Base-by-base conservation (phyloP, 2,113 vertebrate species). In the pig (Sus scrofa) region DNA sequence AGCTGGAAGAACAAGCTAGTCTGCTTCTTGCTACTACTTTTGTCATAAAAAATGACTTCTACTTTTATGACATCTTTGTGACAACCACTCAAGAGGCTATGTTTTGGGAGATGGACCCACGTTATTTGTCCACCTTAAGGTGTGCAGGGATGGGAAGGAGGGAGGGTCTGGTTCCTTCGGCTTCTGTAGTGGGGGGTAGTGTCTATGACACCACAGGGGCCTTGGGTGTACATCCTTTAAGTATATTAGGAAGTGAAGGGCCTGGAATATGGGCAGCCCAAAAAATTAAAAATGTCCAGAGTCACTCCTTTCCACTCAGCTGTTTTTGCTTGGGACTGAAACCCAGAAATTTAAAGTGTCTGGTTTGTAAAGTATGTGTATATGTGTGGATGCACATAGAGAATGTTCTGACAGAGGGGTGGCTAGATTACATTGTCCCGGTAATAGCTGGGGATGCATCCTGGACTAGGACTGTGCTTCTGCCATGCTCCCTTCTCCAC, bases 61-160 rank as follows among this genome's bases (percentile, higher is more conserved):
- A 26, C 22, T 56, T 0, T 56, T 26, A 6, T 12, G 11, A 68
- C 1, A 67, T 81, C 24, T 84, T 52, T 63, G 30, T 73, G 71
- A 82, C 6, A 34, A 37, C 68, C 15, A 74, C 27, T 79, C 16
- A 73, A n/a, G 56, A 77, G n/a, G 67, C 27, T 37, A 56, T 13
- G 37, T 65, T 91, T 96, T 91, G 67, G 74, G 50, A 68, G 62
- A 63, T 4, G 70, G 50, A 39, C 24, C 3, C 15, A 93, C 63
- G 16, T 52, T 44, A 34, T 79, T 63, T 78, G 39, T 79, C 37
- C 26, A 44, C 6, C 6, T 82, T 77, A 39, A 30, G 10, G 56
- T 73, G 52, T 12, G 14, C 0, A 67, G n/a, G 44, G 18, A 3
- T 67, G 89, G 32, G 37, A 50, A 67, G 54, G 71, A 95, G 62